These are phyloP conservation scores for Plecturocebus donacophilus DNA, from an alignment of 2,113 vertebrate species.

Conservation along the genomic window DNA sequence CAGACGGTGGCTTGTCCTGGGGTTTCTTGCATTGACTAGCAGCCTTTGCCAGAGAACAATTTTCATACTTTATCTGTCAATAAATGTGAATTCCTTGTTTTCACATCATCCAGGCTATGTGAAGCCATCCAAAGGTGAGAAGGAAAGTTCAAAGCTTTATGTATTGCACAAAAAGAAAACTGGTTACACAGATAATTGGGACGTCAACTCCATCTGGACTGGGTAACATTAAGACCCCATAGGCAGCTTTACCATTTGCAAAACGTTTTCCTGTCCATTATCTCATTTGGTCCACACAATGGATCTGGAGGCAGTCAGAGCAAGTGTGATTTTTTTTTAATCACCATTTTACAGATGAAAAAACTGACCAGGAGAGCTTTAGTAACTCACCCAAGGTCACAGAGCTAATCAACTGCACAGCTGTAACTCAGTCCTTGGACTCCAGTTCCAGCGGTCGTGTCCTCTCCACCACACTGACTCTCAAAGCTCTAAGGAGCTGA, in stretches of 20 bases:
- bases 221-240: neutral
- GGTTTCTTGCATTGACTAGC: neutral
- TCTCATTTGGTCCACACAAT: neutral
- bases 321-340: neutral
- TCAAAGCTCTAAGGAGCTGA: neutral
- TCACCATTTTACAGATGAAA: constrained; percentile 29
- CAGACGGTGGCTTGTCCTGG: neutral
- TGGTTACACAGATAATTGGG: neutral
- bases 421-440: neutral
- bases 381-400: neutral
- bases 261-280: neutral
- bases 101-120: neutral
- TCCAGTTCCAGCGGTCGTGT: neutral
- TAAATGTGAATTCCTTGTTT: neutral
- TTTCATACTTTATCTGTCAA: neutral
- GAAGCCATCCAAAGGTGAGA: neutral
- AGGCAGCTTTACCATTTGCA: neutral
- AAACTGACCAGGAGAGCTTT: neutral
- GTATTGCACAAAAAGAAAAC: neutral
- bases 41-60: neutral
- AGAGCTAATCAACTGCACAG: neutral
- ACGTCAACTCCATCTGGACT: neutral
- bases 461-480: neutral
- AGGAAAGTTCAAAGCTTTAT: neutral
- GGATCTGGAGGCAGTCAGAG: neutral